A percentile compares a stretch with the other conserved stretches of the same genome.
These are phyloP conservation scores for Morelia viridis DNA, from an alignment of 2,797 vertebrate species.

Conservation along the genomic window DNA sequence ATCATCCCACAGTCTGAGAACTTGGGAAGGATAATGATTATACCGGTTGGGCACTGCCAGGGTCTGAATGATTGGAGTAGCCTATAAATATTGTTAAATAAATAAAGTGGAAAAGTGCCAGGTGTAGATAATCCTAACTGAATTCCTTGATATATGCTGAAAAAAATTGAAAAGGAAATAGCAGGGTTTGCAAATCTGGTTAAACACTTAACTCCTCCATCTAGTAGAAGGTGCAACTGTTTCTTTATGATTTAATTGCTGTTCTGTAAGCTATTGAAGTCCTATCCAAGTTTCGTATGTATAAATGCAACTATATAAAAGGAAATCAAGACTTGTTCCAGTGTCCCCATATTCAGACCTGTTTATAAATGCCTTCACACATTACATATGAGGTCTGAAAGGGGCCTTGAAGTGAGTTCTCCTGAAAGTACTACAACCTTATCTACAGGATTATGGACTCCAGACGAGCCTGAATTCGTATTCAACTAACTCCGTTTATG, in stretches of 20 bases:
- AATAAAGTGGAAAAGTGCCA: neutral
- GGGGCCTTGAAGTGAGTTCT: neutral
- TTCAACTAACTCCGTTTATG: neutral
- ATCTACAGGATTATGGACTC: neutral
- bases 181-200: neutral
- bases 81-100: neutral
- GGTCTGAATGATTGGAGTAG: neutral
- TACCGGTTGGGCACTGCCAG: neutral
- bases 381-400: neutral
- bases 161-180: neutral
- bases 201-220: neutral
- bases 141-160: neutral
- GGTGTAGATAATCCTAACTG: neutral
- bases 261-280: neutral
- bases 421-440: neutral
- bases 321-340: neutral
- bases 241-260: neutral
- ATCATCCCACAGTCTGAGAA: neutral
- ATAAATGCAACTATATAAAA: neutral
- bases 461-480: neutral
- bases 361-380: neutral
- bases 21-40: neutral
- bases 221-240: neutral
- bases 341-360: neutral
- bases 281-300: neutral